Conservation (phyloP, 2,888 invertebrate genomes). For the Masnerella sp. region DNA sequence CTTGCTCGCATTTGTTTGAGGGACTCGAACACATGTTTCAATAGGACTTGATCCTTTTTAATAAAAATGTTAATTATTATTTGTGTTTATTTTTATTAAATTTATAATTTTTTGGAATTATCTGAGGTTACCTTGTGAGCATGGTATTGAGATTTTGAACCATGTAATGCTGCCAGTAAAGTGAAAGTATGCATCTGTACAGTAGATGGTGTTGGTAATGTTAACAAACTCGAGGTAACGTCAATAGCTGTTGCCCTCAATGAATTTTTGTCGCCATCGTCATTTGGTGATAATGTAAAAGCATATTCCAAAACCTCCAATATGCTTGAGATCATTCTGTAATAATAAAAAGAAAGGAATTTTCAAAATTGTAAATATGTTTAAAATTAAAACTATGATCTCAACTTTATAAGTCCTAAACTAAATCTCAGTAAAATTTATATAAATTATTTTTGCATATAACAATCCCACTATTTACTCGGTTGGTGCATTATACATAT, state of each 20-base stretch:
- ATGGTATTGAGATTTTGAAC: constrained; percentile 87
- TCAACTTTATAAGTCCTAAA: no score
- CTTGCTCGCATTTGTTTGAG: constrained; percentile 82
- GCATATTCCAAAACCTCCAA: constrained; percentile 87
- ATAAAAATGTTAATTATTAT: background rate
- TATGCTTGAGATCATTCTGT: constrained; percentile 82
- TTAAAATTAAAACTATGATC: no score
- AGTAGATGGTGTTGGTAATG: constrained; percentile 84
- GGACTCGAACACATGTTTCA: constrained; percentile 86
- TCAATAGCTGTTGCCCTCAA: constrained; percentile 81
- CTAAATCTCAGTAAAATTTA: no score
- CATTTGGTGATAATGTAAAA: constrained; percentile 80
- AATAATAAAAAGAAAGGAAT: constrained; percentile 67
- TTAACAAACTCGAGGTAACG: constrained; percentile 83
- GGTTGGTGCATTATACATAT: no score
- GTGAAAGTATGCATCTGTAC: constrained; percentile 90
- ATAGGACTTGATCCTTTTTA: constrained; percentile 87
- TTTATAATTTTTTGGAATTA: background rate
- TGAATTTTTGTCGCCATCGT: constrained; percentile 78
- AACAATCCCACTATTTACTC: no score
- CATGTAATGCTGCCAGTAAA: constrained; percentile 88
- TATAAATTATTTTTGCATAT: no score
- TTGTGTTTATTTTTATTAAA: background rate
- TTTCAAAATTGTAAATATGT: no score
- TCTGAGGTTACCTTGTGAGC: constrained; percentile 91